These are phyloP conservation scores for Coremacera marginata DNA, from an alignment of 2,888 invertebrate genomes.

Conservation along the genomic window DNA sequence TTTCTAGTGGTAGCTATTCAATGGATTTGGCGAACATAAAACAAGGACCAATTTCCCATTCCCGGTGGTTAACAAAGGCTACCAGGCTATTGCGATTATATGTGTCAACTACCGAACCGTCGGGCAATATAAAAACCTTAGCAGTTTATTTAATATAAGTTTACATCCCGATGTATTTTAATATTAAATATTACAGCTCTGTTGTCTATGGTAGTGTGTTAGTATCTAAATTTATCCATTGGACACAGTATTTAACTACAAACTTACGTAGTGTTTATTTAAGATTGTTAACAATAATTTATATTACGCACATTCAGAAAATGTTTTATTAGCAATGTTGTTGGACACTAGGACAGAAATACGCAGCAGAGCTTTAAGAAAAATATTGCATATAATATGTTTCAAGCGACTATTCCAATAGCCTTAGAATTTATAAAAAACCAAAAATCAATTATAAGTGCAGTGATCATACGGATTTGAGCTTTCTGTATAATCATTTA, in stretches of 20 bases:
- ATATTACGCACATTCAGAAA: not conserved
- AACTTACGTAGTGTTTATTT: constrained; percentile 8
- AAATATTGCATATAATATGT: constrained; percentile 5
- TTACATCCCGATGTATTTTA: not conserved
- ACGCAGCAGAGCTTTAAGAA: constrained; percentile 10
- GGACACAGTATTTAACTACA: constrained; percentile 3
- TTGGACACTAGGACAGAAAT: constrained; percentile 12
- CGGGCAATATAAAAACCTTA: not conserved
- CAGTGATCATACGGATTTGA: too few species aligned
- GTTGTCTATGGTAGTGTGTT: not conserved
- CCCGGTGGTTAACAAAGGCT: constrained; percentile 7
- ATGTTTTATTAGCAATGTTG: constrained; percentile 15
- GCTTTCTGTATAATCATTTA: too few species aligned
- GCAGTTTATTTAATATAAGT: constrained; percentile 14
- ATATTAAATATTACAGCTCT: not conserved
- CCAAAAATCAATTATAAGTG: too few species aligned
- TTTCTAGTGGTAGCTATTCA: too few species aligned
- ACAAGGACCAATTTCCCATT: constrained; percentile 3
- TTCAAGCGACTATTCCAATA: not conserved
- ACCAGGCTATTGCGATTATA: constrained; percentile 11
- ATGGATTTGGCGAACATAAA: not conserved
- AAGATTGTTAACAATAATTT: too few species aligned
- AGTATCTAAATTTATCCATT: constrained; percentile 19
- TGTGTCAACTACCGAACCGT: not conserved
- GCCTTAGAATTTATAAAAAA: too few species aligned